Conservation (phyloP, 2,888 invertebrate genomes). For the Proisotoma minuta region DNA sequence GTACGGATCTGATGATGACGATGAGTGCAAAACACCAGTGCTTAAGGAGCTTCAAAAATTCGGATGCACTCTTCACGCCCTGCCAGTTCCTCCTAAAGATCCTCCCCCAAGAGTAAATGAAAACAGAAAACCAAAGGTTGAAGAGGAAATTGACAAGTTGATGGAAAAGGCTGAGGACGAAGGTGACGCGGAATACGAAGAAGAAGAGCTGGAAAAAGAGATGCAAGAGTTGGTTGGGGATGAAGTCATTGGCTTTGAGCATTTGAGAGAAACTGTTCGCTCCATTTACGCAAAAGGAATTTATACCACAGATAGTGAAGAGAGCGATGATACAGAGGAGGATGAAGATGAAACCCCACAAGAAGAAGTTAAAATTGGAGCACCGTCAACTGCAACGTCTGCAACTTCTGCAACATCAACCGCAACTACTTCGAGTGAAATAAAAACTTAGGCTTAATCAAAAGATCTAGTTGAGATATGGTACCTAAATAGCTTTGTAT, state of each 20-base stretch:
- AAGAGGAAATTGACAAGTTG: slow-evolving; percentile 1
- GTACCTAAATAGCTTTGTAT: no score
- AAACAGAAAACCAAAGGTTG: not conserved
- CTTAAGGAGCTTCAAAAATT: slow-evolving; percentile 1
- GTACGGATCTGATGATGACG: slow-evolving; percentile 1
- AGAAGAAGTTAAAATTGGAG: not conserved
- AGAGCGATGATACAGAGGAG: slow-evolving; percentile 12
- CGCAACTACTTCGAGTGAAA: no score
- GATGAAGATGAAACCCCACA: not conserved
- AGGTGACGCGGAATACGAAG: not conserved
- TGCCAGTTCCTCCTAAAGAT: slow-evolving; percentile 1
- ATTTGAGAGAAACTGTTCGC: not conserved
- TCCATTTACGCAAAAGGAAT: not conserved
- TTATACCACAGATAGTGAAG: not conserved
- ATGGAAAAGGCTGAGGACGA: not conserved
- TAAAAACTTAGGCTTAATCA: no score
- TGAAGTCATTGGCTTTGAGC: not conserved
- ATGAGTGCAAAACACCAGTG: not conserved
- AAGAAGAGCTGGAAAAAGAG: not conserved
- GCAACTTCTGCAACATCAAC: no score
- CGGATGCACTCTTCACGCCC: not conserved
- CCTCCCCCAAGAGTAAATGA: not conserved
- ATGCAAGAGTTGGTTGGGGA: slow-evolving; percentile 10
- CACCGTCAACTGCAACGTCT: no score
- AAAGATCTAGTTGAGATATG: no score